Evolutionary conservation across 2,113 vertebrate genomes (phyloP).

Genomic region (Rhea pennata): DNA sequence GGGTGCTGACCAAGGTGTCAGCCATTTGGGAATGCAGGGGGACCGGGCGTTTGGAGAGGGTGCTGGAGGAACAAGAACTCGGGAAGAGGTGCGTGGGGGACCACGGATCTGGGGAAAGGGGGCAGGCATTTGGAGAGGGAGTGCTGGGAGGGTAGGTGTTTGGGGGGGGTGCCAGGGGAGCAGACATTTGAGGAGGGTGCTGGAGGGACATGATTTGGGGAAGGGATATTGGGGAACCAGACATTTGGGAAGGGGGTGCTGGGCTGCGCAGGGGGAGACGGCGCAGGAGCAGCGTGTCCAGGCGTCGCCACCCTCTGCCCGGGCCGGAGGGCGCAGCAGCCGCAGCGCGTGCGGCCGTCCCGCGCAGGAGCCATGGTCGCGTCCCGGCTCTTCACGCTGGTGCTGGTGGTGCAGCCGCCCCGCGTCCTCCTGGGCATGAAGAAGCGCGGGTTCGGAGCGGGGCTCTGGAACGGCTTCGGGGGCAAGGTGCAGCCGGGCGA

Average conservation of each 20-base stretch:
- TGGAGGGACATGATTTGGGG: too few species aligned
- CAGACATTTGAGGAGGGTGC: too few species aligned
- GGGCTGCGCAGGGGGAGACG: too few species aligned
- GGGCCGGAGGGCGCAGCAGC: not conserved
- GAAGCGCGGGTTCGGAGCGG: conserved; percentile 92
- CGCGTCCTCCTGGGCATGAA: conserved; percentile 93
- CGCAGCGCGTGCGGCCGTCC: not conserved
- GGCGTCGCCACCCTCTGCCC: too few species aligned
- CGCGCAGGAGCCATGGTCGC: conserved; percentile 75
- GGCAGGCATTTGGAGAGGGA: not conserved
- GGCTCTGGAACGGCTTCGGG: conserved; percentile 96
- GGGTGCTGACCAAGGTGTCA: too few species aligned
- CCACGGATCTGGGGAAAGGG: not conserved
- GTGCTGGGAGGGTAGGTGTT: not conserved
- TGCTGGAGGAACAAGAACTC: too few species aligned
- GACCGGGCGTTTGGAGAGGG: too few species aligned
- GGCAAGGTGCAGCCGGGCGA: conserved; percentile 92
- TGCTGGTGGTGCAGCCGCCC: conserved; percentile 87
- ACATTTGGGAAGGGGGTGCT: too few species aligned
- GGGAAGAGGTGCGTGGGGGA: too few species aligned
- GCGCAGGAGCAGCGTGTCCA: too few species aligned
- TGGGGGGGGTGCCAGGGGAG: not conserved
- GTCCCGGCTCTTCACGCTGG: conserved; percentile 86
- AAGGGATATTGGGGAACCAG: not conserved
- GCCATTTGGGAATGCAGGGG: too few species aligned